Conservation (phyloP, 2,113 vertebrate species). For the Malurus elegans region DNA sequence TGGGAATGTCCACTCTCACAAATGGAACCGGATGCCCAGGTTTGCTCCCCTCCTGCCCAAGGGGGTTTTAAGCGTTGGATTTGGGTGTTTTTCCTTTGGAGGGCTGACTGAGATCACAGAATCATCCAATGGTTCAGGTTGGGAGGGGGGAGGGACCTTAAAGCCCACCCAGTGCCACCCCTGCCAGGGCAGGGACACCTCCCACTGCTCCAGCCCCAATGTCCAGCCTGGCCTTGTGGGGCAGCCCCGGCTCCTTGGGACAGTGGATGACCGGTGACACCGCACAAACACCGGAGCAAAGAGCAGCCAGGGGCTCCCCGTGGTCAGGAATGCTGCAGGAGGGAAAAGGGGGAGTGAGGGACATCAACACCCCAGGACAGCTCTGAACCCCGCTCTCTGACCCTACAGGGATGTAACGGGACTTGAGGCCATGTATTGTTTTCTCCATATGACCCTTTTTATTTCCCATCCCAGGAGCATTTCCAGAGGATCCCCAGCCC, state of each 20-base stretch:
- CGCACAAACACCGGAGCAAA: background rate
- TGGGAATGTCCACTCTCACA: accelerated
- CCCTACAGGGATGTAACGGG: conserved; percentile 72
- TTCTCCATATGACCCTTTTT: conserved; percentile 63
- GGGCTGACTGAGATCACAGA: background rate
- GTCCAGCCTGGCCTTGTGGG: background rate
- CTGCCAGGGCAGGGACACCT: background rate
- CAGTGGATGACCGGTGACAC: background rate
- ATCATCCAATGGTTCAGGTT: background rate
- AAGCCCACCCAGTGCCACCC: background rate
- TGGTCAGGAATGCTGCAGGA: background rate
- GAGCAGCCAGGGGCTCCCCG: conserved; percentile 15
- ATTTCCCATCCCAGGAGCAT: conserved; percentile 62
- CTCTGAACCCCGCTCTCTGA: conserved; percentile 64
- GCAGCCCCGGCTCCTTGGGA: background rate
- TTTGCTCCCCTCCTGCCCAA: background rate
- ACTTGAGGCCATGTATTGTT: conserved; percentile 53
- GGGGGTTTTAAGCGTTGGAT: background rate
- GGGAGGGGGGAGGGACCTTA: background rate
- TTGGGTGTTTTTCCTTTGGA: background rate
- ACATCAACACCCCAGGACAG: conserved; percentile 60
- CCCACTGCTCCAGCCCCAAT: accelerated
- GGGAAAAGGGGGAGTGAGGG: background rate
- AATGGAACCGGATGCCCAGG: background rate
- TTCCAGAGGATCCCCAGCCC: conserved; percentile 45